Conservation (phyloP, 1,140 invertebrate species). For the Drosophila albomicans region DNA sequence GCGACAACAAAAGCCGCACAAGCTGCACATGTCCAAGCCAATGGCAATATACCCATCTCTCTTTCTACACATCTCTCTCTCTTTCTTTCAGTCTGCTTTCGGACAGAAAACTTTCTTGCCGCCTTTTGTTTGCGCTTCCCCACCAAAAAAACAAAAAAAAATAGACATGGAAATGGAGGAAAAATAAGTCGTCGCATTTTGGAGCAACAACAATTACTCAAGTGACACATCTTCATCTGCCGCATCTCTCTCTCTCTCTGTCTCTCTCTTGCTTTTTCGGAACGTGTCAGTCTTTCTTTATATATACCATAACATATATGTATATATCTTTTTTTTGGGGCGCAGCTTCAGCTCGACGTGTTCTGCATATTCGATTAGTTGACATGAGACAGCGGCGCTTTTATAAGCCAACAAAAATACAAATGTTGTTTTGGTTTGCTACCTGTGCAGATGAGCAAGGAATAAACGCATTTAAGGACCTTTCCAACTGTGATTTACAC, state of each 20-base stretch:
- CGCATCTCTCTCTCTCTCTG: conserved; percentile 36
- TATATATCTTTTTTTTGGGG: conserved; percentile 18
- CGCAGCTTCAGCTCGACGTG: conserved; percentile 74
- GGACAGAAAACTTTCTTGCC: conserved; percentile 58
- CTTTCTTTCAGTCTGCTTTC: not conserved
- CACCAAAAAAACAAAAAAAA: not conserved
- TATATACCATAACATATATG: not conserved
- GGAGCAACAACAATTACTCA: conserved; percentile 77
- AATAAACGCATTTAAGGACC: conserved; percentile 31
- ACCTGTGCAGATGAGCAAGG: conserved; percentile 33
- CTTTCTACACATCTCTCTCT: no score
- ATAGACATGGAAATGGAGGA: conserved; percentile 54
- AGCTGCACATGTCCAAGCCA: conserved; percentile 54
- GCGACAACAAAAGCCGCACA: conserved; percentile 58
- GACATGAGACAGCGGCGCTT: conserved; percentile 1
- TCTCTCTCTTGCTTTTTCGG: conserved; percentile 25
- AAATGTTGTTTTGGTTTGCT: conserved; percentile 5
- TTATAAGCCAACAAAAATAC: not conserved
- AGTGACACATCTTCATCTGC: conserved; percentile 82
- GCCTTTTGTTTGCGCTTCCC: conserved; percentile 35
- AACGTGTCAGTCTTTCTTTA: conserved; percentile 9
- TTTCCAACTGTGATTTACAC: conserved; percentile 67
- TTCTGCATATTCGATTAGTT: conserved; percentile 64
- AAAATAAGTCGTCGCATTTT: conserved; percentile 49
- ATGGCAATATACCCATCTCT: no score